Base-by-base conservation (phyloP, 2,113 vertebrate genomes). In the Odobenus rosmarus region DNA sequence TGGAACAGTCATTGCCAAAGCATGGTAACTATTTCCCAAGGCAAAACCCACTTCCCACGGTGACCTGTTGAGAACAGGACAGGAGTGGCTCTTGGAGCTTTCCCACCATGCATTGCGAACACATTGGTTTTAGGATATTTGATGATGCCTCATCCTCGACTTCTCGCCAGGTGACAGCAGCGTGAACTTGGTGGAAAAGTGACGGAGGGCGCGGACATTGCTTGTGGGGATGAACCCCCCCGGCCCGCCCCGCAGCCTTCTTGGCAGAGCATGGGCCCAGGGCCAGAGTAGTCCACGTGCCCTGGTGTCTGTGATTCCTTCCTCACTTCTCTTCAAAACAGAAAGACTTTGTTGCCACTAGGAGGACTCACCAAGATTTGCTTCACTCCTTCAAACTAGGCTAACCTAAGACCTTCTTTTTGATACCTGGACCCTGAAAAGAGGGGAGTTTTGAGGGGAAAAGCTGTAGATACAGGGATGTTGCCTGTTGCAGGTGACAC, bases 341-440 rank as follows among this genome's bases (percentile, higher is more conserved):
- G 24, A 59, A 77, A 39, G 36, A 74, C 62, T 10, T 24, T 7
- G 76, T 84, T 7, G 15, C 77, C 13, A 0, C 36, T 28, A 0
- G 5, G 23, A 39, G 67, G 8, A 59, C 28, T 39, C 33, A 18
- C 57, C 28, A 62, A 19, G 7, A 26, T 49, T 31, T 46, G 12
- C 53, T 36, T 97, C 97, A 67, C 95, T 96, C 90, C 89, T 96
- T 94, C 86, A 31, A 97, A 84, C 90, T 5, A 23, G 87, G 57
- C 95, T 90, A 91, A 69, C 96, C 97, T 79, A 87, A 93, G 97
- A 46, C 94, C 93, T 46, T 1, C 97, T 98, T 98, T 98, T 95
- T 97, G 97, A 98, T 96, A 96, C 97, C 98, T 93, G 95, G 96
- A 97, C 97, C 96, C 93, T 93, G 92, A 95, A 36, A 57, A 95